Evolutionary conservation across 2,888 invertebrate species (phyloP).

Genomic region (Drosophila glabriapex): DNA sequence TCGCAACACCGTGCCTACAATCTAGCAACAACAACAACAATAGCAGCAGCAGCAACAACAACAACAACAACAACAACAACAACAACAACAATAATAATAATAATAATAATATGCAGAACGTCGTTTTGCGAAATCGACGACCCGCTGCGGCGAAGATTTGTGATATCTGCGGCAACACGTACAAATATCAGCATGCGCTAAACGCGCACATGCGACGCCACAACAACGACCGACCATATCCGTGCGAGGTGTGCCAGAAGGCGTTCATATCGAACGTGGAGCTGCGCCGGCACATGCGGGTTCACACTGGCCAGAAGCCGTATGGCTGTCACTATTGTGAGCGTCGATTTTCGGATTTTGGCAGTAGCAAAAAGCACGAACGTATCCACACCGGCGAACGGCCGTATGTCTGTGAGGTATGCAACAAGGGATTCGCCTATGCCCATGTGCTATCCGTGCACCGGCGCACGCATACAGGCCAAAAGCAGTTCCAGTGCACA

Average conservation of each 20-base stretch:
- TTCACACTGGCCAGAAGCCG: slow-evolving; percentile 85
- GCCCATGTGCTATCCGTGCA: slow-evolving; percentile 84
- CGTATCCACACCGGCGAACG: slow-evolving; percentile 85
- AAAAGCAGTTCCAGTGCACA: slow-evolving; percentile 84
- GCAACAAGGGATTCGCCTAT: slow-evolving; percentile 84
- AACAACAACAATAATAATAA: not conserved
- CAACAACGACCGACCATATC: slow-evolving; percentile 83
- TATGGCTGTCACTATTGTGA: slow-evolving; percentile 84
- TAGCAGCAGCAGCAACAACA: slow-evolving; percentile 8
- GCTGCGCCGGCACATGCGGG: slow-evolving; percentile 84
- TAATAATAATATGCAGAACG: slow-evolving; percentile 5
- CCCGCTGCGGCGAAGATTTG: slow-evolving; percentile 78
- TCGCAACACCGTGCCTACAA: slow-evolving; percentile 14
- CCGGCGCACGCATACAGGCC: slow-evolving; percentile 83
- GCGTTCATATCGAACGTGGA: slow-evolving; percentile 85
- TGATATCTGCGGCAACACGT: slow-evolving; percentile 84
- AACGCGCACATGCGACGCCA: slow-evolving; percentile 85
- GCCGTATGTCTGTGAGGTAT: slow-evolving; percentile 83
- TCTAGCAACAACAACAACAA: slow-evolving; percentile 17
- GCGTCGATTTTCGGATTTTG: slow-evolving; percentile 85
- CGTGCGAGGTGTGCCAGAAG: slow-evolving; percentile 84
- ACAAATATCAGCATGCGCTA: slow-evolving; percentile 84
- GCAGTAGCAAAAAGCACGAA: slow-evolving; percentile 85
- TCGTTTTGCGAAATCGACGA: slow-evolving; percentile 39
- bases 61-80: slow-evolving; percentile 17